Percentiles rank a stretch among this genome's conserved stretches.
These are phyloP conservation scores for Phymorhynchus buccinoides DNA, from an alignment of 1,140 invertebrate genomes.

Conservation along the genomic window DNA sequence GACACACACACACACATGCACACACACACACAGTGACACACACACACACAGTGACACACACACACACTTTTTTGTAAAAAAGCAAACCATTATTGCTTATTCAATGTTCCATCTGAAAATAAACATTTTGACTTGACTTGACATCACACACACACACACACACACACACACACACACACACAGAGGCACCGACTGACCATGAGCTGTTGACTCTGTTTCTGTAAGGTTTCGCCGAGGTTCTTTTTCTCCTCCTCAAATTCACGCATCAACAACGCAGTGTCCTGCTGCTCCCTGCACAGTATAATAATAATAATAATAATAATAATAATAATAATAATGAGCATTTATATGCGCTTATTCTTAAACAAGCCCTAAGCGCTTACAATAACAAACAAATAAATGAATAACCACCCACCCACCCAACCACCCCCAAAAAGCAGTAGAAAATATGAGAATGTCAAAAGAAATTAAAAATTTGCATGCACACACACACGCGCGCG, in stretches of 20 bases:
- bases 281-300: slow-evolving; percentile 60
- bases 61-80: background rate
- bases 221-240: slow-evolving; percentile 52
- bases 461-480: too few relatives aligned
- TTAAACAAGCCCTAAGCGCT: too few relatives aligned
- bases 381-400: too few relatives aligned
- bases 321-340: too few relatives aligned
- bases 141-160: background rate
- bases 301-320: background rate
- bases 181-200: slow-evolving; percentile 47
- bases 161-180: background rate
- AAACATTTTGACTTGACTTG: too few relatives aligned
- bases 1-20: background rate
- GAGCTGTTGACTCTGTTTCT: slow-evolving; percentile 53
- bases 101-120: too few relatives aligned
- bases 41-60: background rate
- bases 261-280: slow-evolving; percentile 55
- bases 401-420: too few relatives aligned
- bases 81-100: too few relatives aligned
- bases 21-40: background rate
- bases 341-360: too few relatives aligned
- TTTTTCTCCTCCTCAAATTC: slow-evolving; percentile 58
- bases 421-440: too few relatives aligned
- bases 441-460: too few relatives aligned
- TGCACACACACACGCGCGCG: too few relatives aligned